Evolutionary conservation across 2,888 invertebrate genomes (phyloP), one percentile per base, ranked within the genome.

Genomic region (Lepas anatifera): DNA sequence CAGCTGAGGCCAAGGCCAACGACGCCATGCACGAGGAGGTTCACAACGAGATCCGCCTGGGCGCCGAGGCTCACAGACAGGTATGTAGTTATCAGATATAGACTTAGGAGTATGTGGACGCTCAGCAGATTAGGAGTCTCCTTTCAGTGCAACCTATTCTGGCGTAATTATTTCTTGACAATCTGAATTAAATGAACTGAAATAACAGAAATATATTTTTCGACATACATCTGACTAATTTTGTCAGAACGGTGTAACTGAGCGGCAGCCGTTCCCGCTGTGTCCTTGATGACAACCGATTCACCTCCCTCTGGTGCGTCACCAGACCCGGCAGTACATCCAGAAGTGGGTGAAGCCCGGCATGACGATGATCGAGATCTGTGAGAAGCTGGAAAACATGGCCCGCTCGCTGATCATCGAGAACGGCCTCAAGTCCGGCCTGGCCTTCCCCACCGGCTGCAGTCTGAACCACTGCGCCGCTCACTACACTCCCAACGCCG

Each of bases 401-500:
- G 92, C 96, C 6, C 86, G 99, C 39, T 88, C 87, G 76, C 82
- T 98, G 72, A 98, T 99, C 75, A 90, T 89, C 32, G 99, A 99
- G 81, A 91, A 95, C 77, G 97, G 96, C 1, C 83, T 99, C 11
- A 90, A 95, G 76, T 95, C 98, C 2, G 99, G 93, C 0, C 81
- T 94, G 72, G 93, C 93, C 11, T 99, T 99, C 80, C 99, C 99
- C 0, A 98, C 97, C 0, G 98, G 98, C 0, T 97, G 97, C 79
- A 97, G 96, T n/a, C 85, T 97, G 46, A 99, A 99, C 81, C 92
- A 99, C 80, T 98, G 97, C 79, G 99, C 99, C 70, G 99, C 99
- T 68, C 99, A 99, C 83, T 99, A 99, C 78, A 99, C 99, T 22
- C 99, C 99, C 7, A 99, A 99, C 81, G 95, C 95, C 69, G 99